Evolutionary conservation across 2,113 vertebrate species (phyloP), one percentile per base, ranked within the genome.

Genomic region (Arizona elegans): DNA sequence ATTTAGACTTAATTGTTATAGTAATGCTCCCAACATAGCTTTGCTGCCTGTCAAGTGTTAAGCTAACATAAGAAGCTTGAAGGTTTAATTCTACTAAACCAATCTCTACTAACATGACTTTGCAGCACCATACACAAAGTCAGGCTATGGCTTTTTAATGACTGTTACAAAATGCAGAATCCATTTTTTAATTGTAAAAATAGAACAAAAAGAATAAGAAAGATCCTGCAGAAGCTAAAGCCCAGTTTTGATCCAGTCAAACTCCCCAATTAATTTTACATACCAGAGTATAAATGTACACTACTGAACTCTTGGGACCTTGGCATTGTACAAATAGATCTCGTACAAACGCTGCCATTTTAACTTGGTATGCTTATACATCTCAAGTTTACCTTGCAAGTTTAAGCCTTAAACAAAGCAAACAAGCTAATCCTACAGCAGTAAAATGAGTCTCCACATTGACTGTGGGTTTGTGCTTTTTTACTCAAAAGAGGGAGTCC

Each of bases 171-270:
- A 0, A 26, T 19, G 24, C 13, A 55, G 43, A 43, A 3, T 0
- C 0, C 0, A 5, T 7, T 0, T 26, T 21, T 85, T 38, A 86
- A 26, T 0, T 0, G 8, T 0, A 2, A 56, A 56, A 23, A 54
- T 38, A 89, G 1, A 1, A 1, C 62, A 90, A 38, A 47, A 38
- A 26, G 15, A 56, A 47, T 54, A 33, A 0, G 54, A 0, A 53
- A 88, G 3, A 9, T 87, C 43, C 19, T 17, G 52, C 53, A 13
- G 59, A 62, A 81, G 26, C 10, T 7, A 3, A 12, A 17, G 10
- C 56, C 85, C 65, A 21, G 2, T 23, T 47, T 88, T 88, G 6
- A 29, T 58, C 38, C 19, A 58, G 65, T 15, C 58, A 23, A 2
- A 5, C 15, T 15, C 29, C 10, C 17, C 53, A 91, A 23, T 12